Percentiles rank a stretch among this genome's conserved stretches.
phyloP scores from a whole-genome alignment of 2,888 invertebrate species.

The Micropterix aruncella region DNA sequence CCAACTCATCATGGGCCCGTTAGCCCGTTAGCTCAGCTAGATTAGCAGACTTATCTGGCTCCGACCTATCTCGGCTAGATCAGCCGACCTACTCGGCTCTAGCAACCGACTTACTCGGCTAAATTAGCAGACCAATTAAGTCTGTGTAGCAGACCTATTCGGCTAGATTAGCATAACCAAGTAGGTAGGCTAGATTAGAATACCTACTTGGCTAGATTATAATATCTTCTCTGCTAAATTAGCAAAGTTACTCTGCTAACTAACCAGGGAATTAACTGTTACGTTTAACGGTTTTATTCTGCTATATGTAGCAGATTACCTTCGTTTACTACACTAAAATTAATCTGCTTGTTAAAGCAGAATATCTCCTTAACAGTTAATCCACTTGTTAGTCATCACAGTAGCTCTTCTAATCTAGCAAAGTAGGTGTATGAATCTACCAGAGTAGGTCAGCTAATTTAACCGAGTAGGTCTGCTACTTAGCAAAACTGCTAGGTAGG shows the following conservation, averaged over 20 bases:
- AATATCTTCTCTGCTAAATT: slow-evolving; percentile 1
- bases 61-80: slow-evolving; percentile 1
- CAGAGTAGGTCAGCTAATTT: slow-evolving; percentile 1
- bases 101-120: neutral
- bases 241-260: slow-evolving; percentile 1
- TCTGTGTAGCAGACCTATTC: neutral
- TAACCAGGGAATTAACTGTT: slow-evolving; percentile 1
- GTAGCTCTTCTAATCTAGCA: slow-evolving; percentile 2
- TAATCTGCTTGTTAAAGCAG: slow-evolving; percentile 1
- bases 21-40: too few relatives aligned
- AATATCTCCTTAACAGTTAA: slow-evolving; percentile 2
- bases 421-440: neutral
- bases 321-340: slow-evolving; percentile 1
- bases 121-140: too few relatives aligned
- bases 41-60: slow-evolving; percentile 1
- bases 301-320: slow-evolving; percentile 1
- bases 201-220: neutral
- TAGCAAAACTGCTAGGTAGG: neutral
- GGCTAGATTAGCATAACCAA: neutral
- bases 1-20: too few relatives aligned
- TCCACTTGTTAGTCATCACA: neutral
- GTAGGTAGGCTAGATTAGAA: too few relatives aligned
- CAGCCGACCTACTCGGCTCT: slow-evolving; percentile 1
- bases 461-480: slow-evolving; percentile 1
- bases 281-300: slow-evolving; percentile 1